These are phyloP conservation scores for Tympanuchus pallidicinctus DNA, from an alignment of 2,113 vertebrate genomes.

Conservation along the genomic window DNA sequence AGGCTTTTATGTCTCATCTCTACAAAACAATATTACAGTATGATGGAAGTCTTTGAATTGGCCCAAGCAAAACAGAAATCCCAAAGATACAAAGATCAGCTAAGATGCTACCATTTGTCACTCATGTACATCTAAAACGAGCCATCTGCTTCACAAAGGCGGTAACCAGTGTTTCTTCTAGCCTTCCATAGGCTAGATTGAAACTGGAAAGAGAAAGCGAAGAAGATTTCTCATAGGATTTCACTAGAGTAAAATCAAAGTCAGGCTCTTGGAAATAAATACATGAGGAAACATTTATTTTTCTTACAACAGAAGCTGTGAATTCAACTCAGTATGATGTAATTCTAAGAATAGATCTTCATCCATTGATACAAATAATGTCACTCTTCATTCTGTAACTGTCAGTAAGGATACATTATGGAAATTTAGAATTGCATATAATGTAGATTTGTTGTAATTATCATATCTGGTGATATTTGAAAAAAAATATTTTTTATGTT, in stretches of 20 bases:
- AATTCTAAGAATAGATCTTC: conserved; percentile 27
- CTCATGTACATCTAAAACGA: conserved; percentile 64
- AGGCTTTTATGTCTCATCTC: conserved; percentile 25
- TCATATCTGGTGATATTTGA: conserved; percentile 6
- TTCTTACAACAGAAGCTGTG: conserved; percentile 58
- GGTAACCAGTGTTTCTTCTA: conserved; percentile 57
- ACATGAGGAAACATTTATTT: conserved; percentile 36
- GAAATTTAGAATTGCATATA: conserved; percentile 37
- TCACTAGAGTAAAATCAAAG: conserved; percentile 68
- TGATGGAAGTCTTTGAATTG: conserved; percentile 52
- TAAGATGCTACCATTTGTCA: conserved; percentile 65
- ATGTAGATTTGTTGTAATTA: conserved; percentile 50
- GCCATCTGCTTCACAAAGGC: conserved; percentile 51
- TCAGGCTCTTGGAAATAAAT: conserved; percentile 59
- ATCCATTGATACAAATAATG: conserved; percentile 18
- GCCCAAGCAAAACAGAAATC: conserved; percentile 34
- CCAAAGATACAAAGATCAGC: conserved; percentile 36
- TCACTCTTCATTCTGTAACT: conserved; percentile 3
- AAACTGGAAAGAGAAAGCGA: conserved; percentile 75
- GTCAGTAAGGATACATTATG: neutral
- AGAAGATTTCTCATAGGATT: conserved; percentile 60
- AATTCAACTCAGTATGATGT: conserved; percentile 58
- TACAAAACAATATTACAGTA: conserved; percentile 20
- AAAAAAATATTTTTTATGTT: conserved; percentile 55
- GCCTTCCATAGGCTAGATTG: conserved; percentile 43